A percentile compares a stretch with the other conserved stretches of the same genome.
Evolutionary conservation across 2,888 invertebrate species (phyloP).

Genomic region (Himalopsyche tibetana): DNA sequence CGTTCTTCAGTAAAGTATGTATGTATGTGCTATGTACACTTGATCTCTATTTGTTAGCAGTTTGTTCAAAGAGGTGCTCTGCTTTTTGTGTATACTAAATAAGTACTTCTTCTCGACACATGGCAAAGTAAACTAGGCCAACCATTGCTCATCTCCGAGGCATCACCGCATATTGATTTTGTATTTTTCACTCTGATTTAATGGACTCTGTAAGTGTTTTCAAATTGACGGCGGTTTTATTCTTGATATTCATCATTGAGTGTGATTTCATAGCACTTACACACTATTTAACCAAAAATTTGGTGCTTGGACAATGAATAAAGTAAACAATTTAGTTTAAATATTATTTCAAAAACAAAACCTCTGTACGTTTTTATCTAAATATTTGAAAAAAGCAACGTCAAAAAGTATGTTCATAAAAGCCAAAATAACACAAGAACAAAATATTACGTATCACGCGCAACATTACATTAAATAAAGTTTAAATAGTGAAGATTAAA

Average conservation of each 20-base stretch:
- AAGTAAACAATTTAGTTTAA: too few relatives aligned
- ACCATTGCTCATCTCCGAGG: constrained; percentile 23
- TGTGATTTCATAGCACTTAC: constrained; percentile 43
- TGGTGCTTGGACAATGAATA: too few relatives aligned
- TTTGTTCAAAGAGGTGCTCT: constrained; percentile 53
- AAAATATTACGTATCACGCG: too few relatives aligned
- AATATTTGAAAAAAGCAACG: too few relatives aligned
- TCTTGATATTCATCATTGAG: constrained; percentile 5
- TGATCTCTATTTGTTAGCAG: constrained; percentile 55
- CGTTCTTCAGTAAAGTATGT: constrained; percentile 2
- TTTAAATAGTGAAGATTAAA: too few relatives aligned
- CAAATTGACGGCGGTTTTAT: constrained; percentile 1
- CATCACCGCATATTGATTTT: constrained; percentile 27
- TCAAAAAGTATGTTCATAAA: too few relatives aligned
- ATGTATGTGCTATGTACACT: neutral
- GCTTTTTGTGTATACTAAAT: constrained; percentile 49
- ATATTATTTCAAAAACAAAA: too few relatives aligned
- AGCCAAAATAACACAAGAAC: too few relatives aligned
- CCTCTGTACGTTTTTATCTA: too few relatives aligned
- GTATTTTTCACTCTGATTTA: constrained; percentile 8
- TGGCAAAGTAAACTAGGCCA: constrained; percentile 37
- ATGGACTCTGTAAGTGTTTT: constrained; percentile 18
- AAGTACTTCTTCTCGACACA: constrained; percentile 46
- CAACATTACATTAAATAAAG: too few relatives aligned
- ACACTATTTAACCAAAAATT: too few relatives aligned